phyloP scores from a whole-genome alignment of 2,888 invertebrate genomes.

The Parnassius smintheus region DNA sequence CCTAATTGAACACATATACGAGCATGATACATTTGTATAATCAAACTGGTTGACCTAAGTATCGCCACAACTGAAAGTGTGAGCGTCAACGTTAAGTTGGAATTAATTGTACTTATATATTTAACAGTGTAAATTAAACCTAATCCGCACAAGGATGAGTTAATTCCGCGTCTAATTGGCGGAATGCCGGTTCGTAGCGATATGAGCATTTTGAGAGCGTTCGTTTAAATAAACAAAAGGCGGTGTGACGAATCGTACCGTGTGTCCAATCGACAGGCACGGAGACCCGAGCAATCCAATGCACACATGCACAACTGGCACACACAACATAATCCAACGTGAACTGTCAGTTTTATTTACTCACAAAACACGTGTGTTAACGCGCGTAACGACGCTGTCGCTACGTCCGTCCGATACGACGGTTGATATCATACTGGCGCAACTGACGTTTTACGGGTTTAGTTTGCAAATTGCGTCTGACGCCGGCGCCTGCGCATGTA shows the following conservation, averaged over 20 bases:
- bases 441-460: background rate
- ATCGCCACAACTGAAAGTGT: background rate
- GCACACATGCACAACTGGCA: slow-evolving; percentile 13
- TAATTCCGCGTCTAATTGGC: slow-evolving; percentile 14
- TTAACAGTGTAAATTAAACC: background rate
- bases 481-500: slow-evolving; percentile 21
- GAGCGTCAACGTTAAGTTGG: background rate
- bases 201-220: slow-evolving; percentile 7
- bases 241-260: slow-evolving; percentile 14
- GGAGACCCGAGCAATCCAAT: slow-evolving; percentile 19
- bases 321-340: slow-evolving; percentile 14
- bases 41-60: slow-evolving; percentile 2
- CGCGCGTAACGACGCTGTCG: background rate
- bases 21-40: background rate
- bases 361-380: slow-evolving; percentile 13
- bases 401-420: slow-evolving; percentile 13
- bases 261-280: slow-evolving; percentile 19
- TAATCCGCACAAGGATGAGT: background rate
- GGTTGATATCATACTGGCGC: slow-evolving; percentile 17
- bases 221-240: slow-evolving; percentile 14
- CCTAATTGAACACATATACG: no score
- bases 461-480: background rate
- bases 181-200: background rate
- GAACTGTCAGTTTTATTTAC: slow-evolving; percentile 23
- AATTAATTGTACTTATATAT: background rate